A percentile compares a stretch with the other conserved stretches of the same genome.
Conservation (phyloP, 2,797 vertebrate species). For the Acipenser oxyrinchus region DNA sequence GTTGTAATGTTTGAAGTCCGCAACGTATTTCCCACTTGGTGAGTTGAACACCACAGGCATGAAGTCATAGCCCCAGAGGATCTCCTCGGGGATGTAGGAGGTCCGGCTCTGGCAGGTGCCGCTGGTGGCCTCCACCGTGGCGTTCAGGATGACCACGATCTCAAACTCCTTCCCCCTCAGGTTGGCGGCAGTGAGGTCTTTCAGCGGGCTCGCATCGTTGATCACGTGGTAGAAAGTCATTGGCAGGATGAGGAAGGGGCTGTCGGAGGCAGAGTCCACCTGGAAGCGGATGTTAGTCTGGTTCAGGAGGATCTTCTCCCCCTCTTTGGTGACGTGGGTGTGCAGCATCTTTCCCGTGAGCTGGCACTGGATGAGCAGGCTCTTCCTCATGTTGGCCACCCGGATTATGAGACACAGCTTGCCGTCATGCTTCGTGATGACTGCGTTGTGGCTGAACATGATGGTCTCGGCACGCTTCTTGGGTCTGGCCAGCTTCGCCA, state of each 20-base stretch:
- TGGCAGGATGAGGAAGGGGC: slow-evolving; percentile 88
- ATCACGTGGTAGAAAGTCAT: slow-evolving; percentile 89
- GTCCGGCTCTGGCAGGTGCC: slow-evolving; percentile 91
- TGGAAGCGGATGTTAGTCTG: slow-evolving; percentile 81
- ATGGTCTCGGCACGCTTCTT: slow-evolving; percentile 94
- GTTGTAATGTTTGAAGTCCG: slow-evolving; percentile 88
- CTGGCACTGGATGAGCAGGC: slow-evolving; percentile 90
- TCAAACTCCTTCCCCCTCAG: slow-evolving; percentile 78
- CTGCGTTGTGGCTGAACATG: slow-evolving; percentile 83
- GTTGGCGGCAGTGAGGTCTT: slow-evolving; percentile 71
- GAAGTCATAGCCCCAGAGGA: slow-evolving; percentile 89
- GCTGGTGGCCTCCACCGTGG: slow-evolving; percentile 89
- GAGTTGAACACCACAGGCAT: slow-evolving; percentile 80
- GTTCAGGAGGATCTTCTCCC: slow-evolving; percentile 80
- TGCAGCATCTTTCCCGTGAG: slow-evolving; percentile 84
- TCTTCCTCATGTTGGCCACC: slow-evolving; percentile 96
- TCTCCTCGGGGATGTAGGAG: slow-evolving; percentile 85
- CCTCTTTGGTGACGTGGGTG: slow-evolving; percentile 78
- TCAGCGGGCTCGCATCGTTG: slow-evolving; percentile 80
- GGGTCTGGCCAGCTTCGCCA: slow-evolving; percentile 92
- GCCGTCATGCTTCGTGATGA: slow-evolving; percentile 70
- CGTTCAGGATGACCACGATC: slow-evolving; percentile 87
- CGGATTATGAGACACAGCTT: slow-evolving; percentile 82
- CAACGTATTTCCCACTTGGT: slow-evolving; percentile 71
- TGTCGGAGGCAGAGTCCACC: slow-evolving; percentile 74